Percentiles rank a stretch among this genome's conserved stretches.
Evolutionary conservation across 2,113 vertebrate genomes (phyloP).

Genomic region (Pseudonaja textilis): DNA sequence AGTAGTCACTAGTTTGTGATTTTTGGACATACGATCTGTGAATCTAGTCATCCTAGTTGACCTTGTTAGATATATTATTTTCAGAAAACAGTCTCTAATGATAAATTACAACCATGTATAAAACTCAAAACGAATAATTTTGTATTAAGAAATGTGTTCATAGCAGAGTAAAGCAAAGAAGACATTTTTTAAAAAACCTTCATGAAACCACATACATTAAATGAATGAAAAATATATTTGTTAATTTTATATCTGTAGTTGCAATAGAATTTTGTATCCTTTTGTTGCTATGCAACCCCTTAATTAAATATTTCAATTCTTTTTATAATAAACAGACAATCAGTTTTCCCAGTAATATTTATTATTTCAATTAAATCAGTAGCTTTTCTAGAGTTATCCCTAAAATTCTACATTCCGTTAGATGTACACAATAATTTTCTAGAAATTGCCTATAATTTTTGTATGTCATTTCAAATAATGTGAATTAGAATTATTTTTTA

Average conservation of each 20-base stretch:
- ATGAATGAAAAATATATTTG: slow-evolving; percentile 57
- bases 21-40: neutral
- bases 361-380: slow-evolving; percentile 67
- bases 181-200: neutral
- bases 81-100: slow-evolving; percentile 41
- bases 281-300: slow-evolving; percentile 89
- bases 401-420: slow-evolving; percentile 62
- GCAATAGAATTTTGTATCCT: slow-evolving; percentile 71
- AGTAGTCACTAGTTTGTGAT: neutral
- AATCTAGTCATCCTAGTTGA: neutral
- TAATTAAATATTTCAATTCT: slow-evolving; percentile 66
- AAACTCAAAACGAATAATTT: slow-evolving; percentile 32
- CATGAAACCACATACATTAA: neutral
- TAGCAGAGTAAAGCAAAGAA: slow-evolving; percentile 15
- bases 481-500: slow-evolving; percentile 66
- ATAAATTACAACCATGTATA: slow-evolving; percentile 29
- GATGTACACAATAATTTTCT: slow-evolving; percentile 63
- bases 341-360: slow-evolving; percentile 78
- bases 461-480: slow-evolving; percentile 52
- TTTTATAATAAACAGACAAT: slow-evolving; percentile 77
- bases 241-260: slow-evolving; percentile 57
- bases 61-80: slow-evolving; percentile 37
- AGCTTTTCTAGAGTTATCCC: slow-evolving; percentile 64
- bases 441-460: slow-evolving; percentile 52
- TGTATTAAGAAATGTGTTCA: slow-evolving; percentile 6